phyloP scores from a whole-genome alignment of 2,888 invertebrate species.

The Sesia bembeciformis region DNA sequence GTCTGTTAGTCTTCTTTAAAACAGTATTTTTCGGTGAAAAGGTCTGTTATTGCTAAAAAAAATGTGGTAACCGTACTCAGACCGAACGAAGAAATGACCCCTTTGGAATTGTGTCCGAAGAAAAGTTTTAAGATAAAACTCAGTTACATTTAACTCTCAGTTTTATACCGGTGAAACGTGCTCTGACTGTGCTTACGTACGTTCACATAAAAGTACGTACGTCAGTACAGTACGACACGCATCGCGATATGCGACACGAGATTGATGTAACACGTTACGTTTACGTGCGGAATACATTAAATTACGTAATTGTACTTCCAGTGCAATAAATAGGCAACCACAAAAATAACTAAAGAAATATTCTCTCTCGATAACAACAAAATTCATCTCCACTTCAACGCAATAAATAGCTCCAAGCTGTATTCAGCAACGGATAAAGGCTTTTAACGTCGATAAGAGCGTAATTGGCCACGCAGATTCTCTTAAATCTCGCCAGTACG shows the following conservation, averaged over 20 bases:
- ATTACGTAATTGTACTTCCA: neutral
- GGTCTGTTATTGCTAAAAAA: too few relatives aligned
- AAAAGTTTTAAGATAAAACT: neutral
- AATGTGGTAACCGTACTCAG: neutral
- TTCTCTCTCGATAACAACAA: too few relatives aligned
- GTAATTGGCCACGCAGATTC: too few relatives aligned
- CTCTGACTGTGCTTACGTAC: neutral
- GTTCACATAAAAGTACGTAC: neutral
- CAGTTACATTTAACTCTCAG: neutral
- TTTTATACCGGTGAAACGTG: neutral
- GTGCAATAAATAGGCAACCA: too few relatives aligned
- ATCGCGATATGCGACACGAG: neutral
- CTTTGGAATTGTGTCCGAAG: conserved; percentile 12
- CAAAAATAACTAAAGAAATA: too few relatives aligned
- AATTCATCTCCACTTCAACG: too few relatives aligned
- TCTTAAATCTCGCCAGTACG: too few relatives aligned
- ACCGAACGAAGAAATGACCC: conserved; percentile 38
- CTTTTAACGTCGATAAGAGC: too few relatives aligned
- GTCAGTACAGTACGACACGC: neutral
- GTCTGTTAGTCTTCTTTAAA: too few relatives aligned
- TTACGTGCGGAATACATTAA: neutral
- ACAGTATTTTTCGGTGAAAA: too few relatives aligned
- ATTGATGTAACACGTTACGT: neutral
- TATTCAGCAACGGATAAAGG: too few relatives aligned
- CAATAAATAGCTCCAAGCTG: too few relatives aligned